Conservation (phyloP, 2,888 invertebrate genomes). For the Stenoptilia bipunctidactyla region DNA sequence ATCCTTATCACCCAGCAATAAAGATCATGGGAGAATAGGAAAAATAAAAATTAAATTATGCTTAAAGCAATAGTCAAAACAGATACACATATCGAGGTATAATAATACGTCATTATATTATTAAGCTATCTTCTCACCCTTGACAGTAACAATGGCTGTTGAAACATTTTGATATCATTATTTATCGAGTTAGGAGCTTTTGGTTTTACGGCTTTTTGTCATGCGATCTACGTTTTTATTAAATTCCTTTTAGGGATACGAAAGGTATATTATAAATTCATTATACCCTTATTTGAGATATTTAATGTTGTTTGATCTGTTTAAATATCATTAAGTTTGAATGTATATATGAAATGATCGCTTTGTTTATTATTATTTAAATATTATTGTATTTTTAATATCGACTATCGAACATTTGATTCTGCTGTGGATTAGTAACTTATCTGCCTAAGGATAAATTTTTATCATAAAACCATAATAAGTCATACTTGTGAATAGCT, state of each 20-base stretch:
- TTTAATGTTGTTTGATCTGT: too few species aligned
- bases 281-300: background rate
- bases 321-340: too few species aligned
- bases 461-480: too few species aligned
- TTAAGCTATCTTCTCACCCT: slow-evolving; percentile 70
- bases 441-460: too few species aligned
- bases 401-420: too few species aligned
- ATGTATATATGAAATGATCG: too few species aligned
- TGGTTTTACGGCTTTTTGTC: slow-evolving; percentile 52
- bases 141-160: slow-evolving; percentile 66
- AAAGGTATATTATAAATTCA: slow-evolving; percentile 9
- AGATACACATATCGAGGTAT: slow-evolving; percentile 27
- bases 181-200: slow-evolving; percentile 36
- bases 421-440: too few species aligned
- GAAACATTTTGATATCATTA: slow-evolving; percentile 65
- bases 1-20: slow-evolving; percentile 14
- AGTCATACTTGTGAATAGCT: too few species aligned
- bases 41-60: background rate
- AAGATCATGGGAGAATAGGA: slow-evolving; percentile 7
- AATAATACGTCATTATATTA: slow-evolving; percentile 62
- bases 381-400: too few species aligned
- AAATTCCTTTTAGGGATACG: slow-evolving; percentile 42
- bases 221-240: slow-evolving; percentile 56
- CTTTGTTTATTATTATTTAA: too few species aligned
- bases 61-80: slow-evolving; percentile 32